Conservation (phyloP, 2,797 vertebrate species). For the Diplodus sargus region DNA sequence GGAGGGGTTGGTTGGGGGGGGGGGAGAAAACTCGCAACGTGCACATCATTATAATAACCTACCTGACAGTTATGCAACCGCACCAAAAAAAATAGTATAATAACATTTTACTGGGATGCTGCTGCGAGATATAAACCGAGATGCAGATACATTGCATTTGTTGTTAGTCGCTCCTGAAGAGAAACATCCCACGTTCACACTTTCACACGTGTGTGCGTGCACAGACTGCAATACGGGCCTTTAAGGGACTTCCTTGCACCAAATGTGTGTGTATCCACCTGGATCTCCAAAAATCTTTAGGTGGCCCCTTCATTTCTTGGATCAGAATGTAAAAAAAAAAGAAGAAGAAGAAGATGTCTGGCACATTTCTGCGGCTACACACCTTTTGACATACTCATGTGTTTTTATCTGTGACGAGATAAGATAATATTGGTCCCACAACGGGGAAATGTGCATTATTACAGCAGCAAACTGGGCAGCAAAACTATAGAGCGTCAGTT, state of each 20-base stretch:
- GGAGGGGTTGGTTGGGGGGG: constrained; percentile 4
- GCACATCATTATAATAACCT: constrained; percentile 81
- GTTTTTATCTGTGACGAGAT: no score
- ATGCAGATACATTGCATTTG: constrained; percentile 6
- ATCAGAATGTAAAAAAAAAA: background rate
- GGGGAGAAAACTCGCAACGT: constrained; percentile 74
- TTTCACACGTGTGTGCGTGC: constrained; percentile 8
- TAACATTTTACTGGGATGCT: no score
- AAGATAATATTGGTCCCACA: no score
- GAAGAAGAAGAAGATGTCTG: background rate
- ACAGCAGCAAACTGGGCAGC: no score
- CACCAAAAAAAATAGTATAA: constrained; percentile 11
- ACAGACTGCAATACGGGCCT: constrained; percentile 14
- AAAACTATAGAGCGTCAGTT: no score
- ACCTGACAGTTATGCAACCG: constrained; percentile 82
- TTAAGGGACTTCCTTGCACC: constrained; percentile 18
- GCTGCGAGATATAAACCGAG: constrained; percentile 26
- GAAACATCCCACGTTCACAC: background rate
- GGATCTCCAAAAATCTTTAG: background rate
- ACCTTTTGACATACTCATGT: no score
- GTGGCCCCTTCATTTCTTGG: background rate
- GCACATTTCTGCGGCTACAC: background rate
- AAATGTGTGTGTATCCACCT: constrained; percentile 5
- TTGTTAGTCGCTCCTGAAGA: background rate
- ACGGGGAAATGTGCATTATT: no score